Evolutionary conservation across 1,140 invertebrate genomes (phyloP).

Genomic region (Lordiphosa clarofinis): DNA sequence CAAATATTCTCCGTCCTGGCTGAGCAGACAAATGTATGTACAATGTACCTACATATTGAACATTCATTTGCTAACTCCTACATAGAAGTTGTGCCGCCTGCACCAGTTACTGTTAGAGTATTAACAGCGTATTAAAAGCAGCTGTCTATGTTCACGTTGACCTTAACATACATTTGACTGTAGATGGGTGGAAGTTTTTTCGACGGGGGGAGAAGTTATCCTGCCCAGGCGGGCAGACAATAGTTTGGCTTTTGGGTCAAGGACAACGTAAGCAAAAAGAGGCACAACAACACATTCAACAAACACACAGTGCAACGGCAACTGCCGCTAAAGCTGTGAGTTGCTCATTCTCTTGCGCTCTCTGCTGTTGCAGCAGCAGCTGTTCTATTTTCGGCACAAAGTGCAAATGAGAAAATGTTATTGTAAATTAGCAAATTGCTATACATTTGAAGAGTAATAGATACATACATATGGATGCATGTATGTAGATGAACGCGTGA

Average conservation of each 20-base stretch:
- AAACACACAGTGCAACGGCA: background rate
- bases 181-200: background rate
- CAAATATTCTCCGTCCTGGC: too few relatives aligned
- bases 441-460: conserved; percentile 30
- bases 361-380: conserved; percentile 1
- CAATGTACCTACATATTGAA: too few relatives aligned
- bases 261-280: conserved; percentile 31
- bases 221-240: background rate
- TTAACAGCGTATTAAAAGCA: conserved; percentile 22
- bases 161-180: conserved; percentile 22
- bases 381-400: conserved; percentile 39
- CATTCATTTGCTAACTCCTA: too few relatives aligned
- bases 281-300: conserved; percentile 22
- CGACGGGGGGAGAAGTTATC: too few relatives aligned
- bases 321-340: background rate
- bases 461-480: conserved; percentile 1
- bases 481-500: background rate
- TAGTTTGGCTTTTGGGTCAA: conserved; percentile 32
- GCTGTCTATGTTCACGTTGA: conserved; percentile 3
- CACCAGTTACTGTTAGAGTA: conserved; percentile 9
- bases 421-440: conserved; percentile 43
- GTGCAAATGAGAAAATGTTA: conserved; percentile 37
- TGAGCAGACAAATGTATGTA: too few relatives aligned
- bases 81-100: conserved; percentile 7
- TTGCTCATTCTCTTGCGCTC: background rate